These are phyloP conservation scores for Meloe dianella DNA, from an alignment of 2,888 invertebrate genomes.

Conservation along the genomic window DNA sequence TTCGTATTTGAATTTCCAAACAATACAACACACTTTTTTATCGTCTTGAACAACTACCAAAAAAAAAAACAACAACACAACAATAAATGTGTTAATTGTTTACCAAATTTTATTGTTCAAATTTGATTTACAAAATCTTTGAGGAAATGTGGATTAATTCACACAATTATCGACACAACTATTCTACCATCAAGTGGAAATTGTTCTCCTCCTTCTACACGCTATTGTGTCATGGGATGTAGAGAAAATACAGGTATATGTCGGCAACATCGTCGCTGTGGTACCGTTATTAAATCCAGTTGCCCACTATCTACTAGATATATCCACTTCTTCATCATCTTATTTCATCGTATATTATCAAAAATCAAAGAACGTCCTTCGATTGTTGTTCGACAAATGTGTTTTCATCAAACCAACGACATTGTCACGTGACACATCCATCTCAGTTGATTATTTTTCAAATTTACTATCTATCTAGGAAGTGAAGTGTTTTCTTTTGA, in stretches of 20 bases:
- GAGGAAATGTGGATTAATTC: neutral
- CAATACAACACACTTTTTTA: neutral
- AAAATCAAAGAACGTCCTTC: neutral
- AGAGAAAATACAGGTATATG: neutral
- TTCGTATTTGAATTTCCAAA: neutral
- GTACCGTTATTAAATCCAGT: conserved; percentile 6
- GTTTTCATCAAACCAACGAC: neutral
- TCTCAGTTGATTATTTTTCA: neutral
- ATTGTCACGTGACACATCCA: neutral
- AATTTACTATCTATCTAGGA: neutral
- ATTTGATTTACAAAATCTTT: neutral
- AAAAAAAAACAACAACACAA: neutral
- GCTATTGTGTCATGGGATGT: neutral
- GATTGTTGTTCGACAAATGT: neutral
- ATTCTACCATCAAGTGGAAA: too few relatives aligned
- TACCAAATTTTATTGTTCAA: neutral
- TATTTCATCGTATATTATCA: neutral
- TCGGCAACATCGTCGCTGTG: neutral
- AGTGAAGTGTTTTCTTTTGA: neutral
- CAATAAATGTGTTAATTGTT: neutral
- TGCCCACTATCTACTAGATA: neutral
- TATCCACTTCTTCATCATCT: neutral
- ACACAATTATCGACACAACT: neutral
- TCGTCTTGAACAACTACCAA: neutral
- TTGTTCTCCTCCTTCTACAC: neutral